Conservation (phyloP, 1,140 invertebrate species). For the Homarus americanus region DNA sequence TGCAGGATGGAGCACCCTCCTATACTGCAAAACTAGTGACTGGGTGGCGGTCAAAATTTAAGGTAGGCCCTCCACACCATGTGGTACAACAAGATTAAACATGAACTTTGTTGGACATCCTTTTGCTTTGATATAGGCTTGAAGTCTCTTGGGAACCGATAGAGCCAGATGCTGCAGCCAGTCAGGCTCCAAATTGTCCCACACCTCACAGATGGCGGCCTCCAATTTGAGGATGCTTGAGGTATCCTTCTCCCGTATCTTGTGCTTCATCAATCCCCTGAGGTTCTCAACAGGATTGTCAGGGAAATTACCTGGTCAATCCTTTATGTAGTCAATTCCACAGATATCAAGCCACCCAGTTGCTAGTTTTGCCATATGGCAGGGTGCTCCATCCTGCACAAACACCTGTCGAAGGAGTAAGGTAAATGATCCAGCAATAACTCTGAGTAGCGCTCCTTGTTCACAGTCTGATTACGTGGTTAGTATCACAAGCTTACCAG, state of each 20-base stretch:
- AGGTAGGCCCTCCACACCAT: no score
- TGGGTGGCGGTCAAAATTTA: no score
- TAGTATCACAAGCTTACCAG: background rate
- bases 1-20: no score
- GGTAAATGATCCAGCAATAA: background rate
- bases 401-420: background rate
- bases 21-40: no score
- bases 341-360: background rate
- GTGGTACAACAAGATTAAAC: no score
- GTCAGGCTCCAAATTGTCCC: background rate
- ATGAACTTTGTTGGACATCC: background rate
- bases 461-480: background rate
- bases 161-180: background rate
- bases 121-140: background rate
- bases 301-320: constrained; percentile 1
- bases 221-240: background rate
- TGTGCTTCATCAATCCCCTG: background rate
- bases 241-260: background rate
- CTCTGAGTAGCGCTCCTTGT: background rate
- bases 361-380: background rate
- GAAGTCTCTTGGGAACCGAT: background rate
- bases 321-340: background rate
- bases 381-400: background rate
- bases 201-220: background rate
- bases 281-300: constrained; percentile 23